Evolutionary conservation across 2,888 invertebrate species (phyloP), one percentile per base, ranked within the genome.

Genomic region (Fragum whitleyi): DNA sequence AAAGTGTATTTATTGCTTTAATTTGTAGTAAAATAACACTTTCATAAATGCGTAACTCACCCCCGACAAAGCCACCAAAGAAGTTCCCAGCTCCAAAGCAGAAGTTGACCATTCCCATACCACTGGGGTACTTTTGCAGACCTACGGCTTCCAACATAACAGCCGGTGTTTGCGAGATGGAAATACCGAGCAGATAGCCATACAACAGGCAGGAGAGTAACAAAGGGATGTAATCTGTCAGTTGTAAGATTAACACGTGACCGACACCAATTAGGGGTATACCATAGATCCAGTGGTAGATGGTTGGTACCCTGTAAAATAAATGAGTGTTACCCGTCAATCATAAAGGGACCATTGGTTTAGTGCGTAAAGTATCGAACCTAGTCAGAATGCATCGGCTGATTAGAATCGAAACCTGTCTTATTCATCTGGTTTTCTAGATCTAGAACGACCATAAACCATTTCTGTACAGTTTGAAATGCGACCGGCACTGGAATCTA

Each of bases 71-170:
- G 0, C 74, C 74, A 3, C 83, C 83, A 16, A 74, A 21, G 23
- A 83, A 79, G 21, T 74, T 79, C 1, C 83, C 83, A 7, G 74
- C 32, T 14, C 83, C 83, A 62, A 78, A 83, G 70, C 74, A 77
- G 0, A 79, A 36, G 32, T 83, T 83, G 67, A 83, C 57, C 6
- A 83, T 29, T 1, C 79, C 83, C 26, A 83, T 83, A 5, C 79
- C 83, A 29, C 74, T 70, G 2, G 83, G 77, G n/a, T 79, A 83
- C 28, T 72, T 69, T 47, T 77, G 55, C 19, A 81, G n/a, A 70
- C 81, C 77, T 62, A 77, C 72, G 28, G 83, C 83, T 59, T 79
- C 83, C 32, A 77, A 79, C 83, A 83, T 83, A 19, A 83, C 76
- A 0, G 83, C 77, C 23, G 83, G 83, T 36, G 74, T 77, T 55